Conservation (phyloP, 2,888 invertebrate species). For the Chrysolina haemoptera region DNA sequence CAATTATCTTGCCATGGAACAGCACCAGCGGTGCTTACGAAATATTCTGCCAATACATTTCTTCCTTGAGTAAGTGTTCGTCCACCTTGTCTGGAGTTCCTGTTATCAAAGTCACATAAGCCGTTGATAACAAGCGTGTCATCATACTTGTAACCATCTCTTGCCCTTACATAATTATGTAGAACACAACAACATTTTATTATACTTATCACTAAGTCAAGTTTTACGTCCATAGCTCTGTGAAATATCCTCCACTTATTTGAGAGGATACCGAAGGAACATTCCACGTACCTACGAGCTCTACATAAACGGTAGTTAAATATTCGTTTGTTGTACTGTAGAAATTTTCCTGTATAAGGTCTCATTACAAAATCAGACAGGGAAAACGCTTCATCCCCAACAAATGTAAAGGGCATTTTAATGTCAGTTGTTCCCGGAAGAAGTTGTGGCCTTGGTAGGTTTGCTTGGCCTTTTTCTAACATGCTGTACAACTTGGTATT, state of each 20-base stretch:
- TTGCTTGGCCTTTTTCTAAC: conserved; percentile 10
- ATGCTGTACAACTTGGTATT: conserved; percentile 3
- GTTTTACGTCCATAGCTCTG: conserved; percentile 14
- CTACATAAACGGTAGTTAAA: conserved; percentile 12
- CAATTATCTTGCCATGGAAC: conserved; percentile 6
- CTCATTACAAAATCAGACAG: conserved; percentile 16
- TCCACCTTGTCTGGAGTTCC: conserved; percentile 13
- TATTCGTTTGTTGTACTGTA: conserved; percentile 17
- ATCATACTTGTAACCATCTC: conserved; percentile 9
- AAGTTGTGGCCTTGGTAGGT: conserved; percentile 17
- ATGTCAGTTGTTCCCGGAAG: conserved; percentile 8
- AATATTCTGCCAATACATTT: conserved; percentile 15
- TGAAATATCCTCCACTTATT: conserved; percentile 17
- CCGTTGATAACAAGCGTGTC: conserved; percentile 17
- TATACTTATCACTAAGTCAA: conserved; percentile 11
- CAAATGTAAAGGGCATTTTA: conserved; percentile 12
- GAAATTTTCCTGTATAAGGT: conserved; percentile 8
- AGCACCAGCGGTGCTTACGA: conserved; percentile 13
- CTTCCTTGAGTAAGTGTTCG: conserved; percentile 11
- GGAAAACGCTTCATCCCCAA: conserved; percentile 9
- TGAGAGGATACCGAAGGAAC: conserved; percentile 6
- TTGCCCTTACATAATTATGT: conserved; percentile 9
- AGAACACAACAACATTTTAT: conserved; percentile 10
- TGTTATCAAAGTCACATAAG: conserved; percentile 6
- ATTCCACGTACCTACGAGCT: conserved; percentile 19